phyloP scores from a whole-genome alignment of 92 coral and sea anemone genomes.

The Siderastrea siderea region DNA sequence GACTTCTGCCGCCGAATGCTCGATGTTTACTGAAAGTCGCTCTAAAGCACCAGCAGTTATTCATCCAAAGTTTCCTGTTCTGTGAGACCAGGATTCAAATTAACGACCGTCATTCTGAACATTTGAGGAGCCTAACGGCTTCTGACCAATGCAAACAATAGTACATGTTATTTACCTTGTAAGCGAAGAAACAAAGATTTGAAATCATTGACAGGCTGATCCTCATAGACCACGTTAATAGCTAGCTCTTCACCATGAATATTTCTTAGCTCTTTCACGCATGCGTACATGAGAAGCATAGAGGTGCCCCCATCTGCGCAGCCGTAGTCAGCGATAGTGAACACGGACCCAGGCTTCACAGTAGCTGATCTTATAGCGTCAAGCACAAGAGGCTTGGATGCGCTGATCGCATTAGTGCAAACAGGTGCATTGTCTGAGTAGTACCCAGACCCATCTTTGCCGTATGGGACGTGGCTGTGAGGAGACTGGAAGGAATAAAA shows the following conservation, averaged over 20 bases:
- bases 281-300: conserved; percentile 80
- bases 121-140: too few species aligned
- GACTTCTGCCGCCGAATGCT: too few species aligned
- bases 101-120: too few species aligned
- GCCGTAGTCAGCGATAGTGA: conserved; percentile 79
- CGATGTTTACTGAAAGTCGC: too few species aligned
- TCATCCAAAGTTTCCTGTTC: too few species aligned
- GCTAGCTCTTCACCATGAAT: conserved; percentile 74
- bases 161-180: conserved; percentile 57
- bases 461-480: conserved; percentile 66
- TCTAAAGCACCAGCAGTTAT: too few species aligned
- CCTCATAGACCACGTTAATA: conserved; percentile 80
- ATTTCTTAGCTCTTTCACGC: conserved; percentile 75
- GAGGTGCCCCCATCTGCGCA: conserved; percentile 91
- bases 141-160: too few species aligned
- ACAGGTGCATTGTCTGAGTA: conserved; percentile 86
- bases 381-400: conserved; percentile 63
- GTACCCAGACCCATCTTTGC: conserved; percentile 83
- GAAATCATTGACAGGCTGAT: conserved; percentile 92
- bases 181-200: conserved; percentile 84
- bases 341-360: conserved; percentile 41
- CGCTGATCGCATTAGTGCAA: conserved; percentile 77
- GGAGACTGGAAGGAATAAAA: conserved; percentile 36
- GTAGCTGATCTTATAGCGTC: conserved; percentile 45
- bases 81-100: too few species aligned